Conservation (phyloP, 2,113 vertebrate genomes). For the Nannobrachium achirus region DNA sequence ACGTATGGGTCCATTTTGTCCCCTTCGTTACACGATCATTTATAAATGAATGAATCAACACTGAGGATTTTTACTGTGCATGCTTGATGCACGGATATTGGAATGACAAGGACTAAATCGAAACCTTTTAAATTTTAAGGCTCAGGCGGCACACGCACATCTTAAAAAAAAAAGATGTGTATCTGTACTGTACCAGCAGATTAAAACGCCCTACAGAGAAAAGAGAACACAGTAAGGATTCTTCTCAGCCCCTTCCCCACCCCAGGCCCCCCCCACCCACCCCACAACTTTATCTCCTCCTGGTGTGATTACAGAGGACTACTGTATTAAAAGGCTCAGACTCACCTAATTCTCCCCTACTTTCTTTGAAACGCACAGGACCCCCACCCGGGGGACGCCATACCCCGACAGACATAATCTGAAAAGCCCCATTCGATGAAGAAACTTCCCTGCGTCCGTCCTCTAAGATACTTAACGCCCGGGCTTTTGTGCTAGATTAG, state of each 20-base stretch:
- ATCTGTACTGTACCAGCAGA: not conserved
- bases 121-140: too few relatives aligned
- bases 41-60: too few relatives aligned
- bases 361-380: conserved; percentile 56
- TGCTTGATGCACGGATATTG: too few relatives aligned
- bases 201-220: conserved; percentile 14
- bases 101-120: too few relatives aligned
- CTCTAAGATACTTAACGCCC: conserved; percentile 73
- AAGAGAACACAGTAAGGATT: conserved; percentile 58
- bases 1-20: too few relatives aligned
- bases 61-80: too few relatives aligned
- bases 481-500: conserved; percentile 74
- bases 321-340: conserved; percentile 70
- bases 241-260: not conserved
- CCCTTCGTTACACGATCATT: too few relatives aligned
- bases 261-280: conserved; percentile 29
- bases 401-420: conserved; percentile 68
- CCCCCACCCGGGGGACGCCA: conserved; percentile 55
- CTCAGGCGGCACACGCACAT: too few relatives aligned
- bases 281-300: conserved; percentile 51
- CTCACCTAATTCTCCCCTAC: conserved; percentile 66
- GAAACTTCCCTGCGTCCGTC: conserved; percentile 70
- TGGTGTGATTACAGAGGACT: conserved; percentile 65
- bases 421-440: conserved; percentile 63
- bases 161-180: too few relatives aligned